Evolutionary conservation across 2,113 vertebrate species (phyloP).

Genomic region (Cinclus cinclus): DNA sequence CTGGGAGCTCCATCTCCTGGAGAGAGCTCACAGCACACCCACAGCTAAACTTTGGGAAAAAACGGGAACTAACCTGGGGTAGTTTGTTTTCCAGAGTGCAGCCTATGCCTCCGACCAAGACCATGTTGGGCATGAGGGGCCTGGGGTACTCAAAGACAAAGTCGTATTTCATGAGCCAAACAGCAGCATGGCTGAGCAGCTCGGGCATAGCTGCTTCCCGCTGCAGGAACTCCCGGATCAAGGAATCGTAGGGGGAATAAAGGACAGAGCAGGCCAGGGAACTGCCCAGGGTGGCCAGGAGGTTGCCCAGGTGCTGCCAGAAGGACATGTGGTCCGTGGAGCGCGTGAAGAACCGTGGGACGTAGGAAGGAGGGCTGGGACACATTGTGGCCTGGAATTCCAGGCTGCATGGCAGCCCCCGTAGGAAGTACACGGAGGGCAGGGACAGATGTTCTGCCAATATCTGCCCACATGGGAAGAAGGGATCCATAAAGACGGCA

Average conservation of each 20-base stretch:
- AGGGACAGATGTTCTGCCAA: slow-evolving; percentile 75
- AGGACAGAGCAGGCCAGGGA: slow-evolving; percentile 44
- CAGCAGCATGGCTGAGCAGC: slow-evolving; percentile 69
- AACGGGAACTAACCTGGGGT: slow-evolving; percentile 63
- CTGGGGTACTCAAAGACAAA: slow-evolving; percentile 79
- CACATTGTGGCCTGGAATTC: slow-evolving; percentile 67
- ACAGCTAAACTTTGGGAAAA: background rate
- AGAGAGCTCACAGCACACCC: background rate
- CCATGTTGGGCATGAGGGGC: slow-evolving; percentile 81
- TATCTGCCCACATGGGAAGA: slow-evolving; percentile 79
- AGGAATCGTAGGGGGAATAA: slow-evolving; percentile 52
- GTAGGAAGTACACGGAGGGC: slow-evolving; percentile 74
- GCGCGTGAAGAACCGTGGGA: slow-evolving; percentile 67
- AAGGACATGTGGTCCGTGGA: slow-evolving; percentile 75
- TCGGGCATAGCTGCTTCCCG: slow-evolving; percentile 57
- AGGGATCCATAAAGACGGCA: slow-evolving; percentile 77
- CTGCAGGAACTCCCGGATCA: slow-evolving; percentile 71
- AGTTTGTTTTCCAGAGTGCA: slow-evolving; percentile 71
- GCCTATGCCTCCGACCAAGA: slow-evolving; percentile 78
- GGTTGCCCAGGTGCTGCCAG: slow-evolving; percentile 71
- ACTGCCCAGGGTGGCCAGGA: slow-evolving; percentile 40
- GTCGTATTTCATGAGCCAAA: slow-evolving; percentile 85
- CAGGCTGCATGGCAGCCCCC: slow-evolving; percentile 72
- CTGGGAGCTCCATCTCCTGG: background rate
- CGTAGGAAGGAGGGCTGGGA: slow-evolving; percentile 76